phyloP scores from a whole-genome alignment of 1,140 invertebrate genomes.

The Alviniconcha marisindica region DNA sequence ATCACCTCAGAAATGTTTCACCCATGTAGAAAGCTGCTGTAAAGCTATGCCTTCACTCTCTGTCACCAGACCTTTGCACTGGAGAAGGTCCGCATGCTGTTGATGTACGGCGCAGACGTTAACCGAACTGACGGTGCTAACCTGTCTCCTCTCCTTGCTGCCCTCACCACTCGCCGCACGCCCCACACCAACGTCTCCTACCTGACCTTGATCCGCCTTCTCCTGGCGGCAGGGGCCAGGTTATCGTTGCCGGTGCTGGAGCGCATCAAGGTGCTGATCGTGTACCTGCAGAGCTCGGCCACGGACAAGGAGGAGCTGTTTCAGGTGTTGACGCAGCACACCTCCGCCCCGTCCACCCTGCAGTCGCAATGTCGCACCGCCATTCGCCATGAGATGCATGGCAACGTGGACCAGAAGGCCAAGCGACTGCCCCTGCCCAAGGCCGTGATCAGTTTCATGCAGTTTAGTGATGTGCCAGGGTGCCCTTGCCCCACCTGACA shows the following conservation, averaged over 20 bases:
- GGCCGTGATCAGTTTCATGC: conserved; percentile 34
- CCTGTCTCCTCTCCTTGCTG: conserved; percentile 27
- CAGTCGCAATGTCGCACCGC: conserved; percentile 39
- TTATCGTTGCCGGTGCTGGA: background rate
- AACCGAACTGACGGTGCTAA: conserved; percentile 18
- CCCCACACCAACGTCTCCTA: background rate
- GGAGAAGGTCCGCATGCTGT: conserved; percentile 34
- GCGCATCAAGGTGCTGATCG: conserved; percentile 32
- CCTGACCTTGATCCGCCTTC: conserved; percentile 21
- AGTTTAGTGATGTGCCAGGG: conserved; percentile 36
- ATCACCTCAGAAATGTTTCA: too few species aligned
- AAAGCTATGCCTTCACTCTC: background rate
- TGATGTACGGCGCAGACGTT: conserved; percentile 37
- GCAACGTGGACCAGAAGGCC: conserved; percentile 37
- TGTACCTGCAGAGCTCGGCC: conserved; percentile 16
- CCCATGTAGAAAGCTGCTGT: too few species aligned
- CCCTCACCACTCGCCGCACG: conserved; percentile 12
- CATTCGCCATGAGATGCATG: conserved; percentile 16
- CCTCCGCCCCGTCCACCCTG: conserved; percentile 14
- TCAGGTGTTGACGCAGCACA: conserved; percentile 9
- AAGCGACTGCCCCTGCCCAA: conserved; percentile 37
- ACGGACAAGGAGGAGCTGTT: conserved; percentile 15
- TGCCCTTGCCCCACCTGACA: background rate
- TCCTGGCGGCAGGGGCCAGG: conserved; percentile 39
- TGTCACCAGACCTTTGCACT: background rate